Evolutionary conservation across 2,113 vertebrate genomes (phyloP).

Genomic region (Myotis brandtii): DNA sequence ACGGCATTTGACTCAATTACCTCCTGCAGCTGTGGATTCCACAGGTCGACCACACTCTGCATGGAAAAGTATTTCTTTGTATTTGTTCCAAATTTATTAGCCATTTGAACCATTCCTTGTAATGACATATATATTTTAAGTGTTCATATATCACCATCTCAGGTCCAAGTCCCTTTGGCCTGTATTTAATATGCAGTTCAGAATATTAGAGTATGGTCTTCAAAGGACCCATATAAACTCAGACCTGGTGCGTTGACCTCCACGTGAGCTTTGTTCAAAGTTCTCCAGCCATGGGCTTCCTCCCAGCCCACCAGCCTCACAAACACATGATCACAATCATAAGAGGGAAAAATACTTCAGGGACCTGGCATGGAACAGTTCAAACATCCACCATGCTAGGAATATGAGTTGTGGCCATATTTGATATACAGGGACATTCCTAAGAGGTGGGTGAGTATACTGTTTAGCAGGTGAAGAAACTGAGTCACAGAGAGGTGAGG

Average conservation of each 20-base stretch:
- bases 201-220: conserved; percentile 55
- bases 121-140: conserved; percentile 77
- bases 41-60: conserved; percentile 79
- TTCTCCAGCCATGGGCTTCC: conserved; percentile 9
- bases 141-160: conserved; percentile 73
- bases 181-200: conserved; percentile 48
- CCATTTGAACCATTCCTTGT: conserved; percentile 78
- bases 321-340: neutral
- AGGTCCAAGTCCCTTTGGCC: conserved; percentile 39
- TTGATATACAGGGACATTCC: too few relatives aligned
- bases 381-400: neutral
- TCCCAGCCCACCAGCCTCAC: neutral
- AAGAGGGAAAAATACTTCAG: neutral
- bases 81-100: conserved; percentile 81
- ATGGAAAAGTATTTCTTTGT: conserved; percentile 82
- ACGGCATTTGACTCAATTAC: conserved; percentile 79
- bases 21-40: conserved; percentile 83
- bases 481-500: neutral
- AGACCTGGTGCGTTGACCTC: neutral
- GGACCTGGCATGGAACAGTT: neutral
- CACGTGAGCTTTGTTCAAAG: conserved; percentile 4
- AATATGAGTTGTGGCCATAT: neutral
- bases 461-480: neutral
- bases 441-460: neutral
- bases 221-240: conserved; percentile 21